A percentile compares a stretch with the other conserved stretches of the same genome.
Evolutionary conservation across 1,140 invertebrate species (phyloP).

Genomic region (Dufourea novaeangliae): DNA sequence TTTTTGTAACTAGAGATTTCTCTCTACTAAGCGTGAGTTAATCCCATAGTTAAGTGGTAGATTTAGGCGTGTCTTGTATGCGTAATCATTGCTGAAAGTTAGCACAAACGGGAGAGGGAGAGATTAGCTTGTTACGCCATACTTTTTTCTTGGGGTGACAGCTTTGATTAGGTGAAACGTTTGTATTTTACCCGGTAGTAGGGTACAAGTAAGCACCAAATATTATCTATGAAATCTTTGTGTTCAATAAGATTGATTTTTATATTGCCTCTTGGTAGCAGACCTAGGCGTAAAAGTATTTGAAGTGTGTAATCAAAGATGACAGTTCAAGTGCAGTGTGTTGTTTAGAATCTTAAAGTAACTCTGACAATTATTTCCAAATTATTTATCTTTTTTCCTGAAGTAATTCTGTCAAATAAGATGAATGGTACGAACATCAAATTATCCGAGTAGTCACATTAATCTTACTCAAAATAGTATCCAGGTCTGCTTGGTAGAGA

Average conservation of each 20-base stretch:
- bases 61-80: slow-evolving; percentile 15
- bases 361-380: neutral
- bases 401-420: neutral
- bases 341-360: neutral
- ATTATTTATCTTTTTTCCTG: neutral
- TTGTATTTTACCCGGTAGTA: slow-evolving; percentile 40
- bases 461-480: too few species aligned
- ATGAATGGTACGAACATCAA: too few species aligned
- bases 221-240: slow-evolving; percentile 48
- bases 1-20: neutral
- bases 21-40: slow-evolving; percentile 30
- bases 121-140: slow-evolving; percentile 22
- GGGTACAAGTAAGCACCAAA: slow-evolving; percentile 55
- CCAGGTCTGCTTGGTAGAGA: slow-evolving; percentile 7
- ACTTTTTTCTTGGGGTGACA: slow-evolving; percentile 22
- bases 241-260: slow-evolving; percentile 59
- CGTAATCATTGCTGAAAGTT: slow-evolving; percentile 17
- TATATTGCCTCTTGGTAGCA: slow-evolving; percentile 14
- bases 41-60: slow-evolving; percentile 16
- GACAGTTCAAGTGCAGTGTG: too few species aligned
- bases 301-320: too few species aligned
- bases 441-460: too few species aligned
- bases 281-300: neutral
- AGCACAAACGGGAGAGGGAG: slow-evolving; percentile 18
- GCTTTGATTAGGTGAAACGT: slow-evolving; percentile 14